Evolutionary conservation across 2,797 vertebrate species (phyloP), one percentile per base, ranked within the genome.

Genomic region (Myotis myotis): DNA sequence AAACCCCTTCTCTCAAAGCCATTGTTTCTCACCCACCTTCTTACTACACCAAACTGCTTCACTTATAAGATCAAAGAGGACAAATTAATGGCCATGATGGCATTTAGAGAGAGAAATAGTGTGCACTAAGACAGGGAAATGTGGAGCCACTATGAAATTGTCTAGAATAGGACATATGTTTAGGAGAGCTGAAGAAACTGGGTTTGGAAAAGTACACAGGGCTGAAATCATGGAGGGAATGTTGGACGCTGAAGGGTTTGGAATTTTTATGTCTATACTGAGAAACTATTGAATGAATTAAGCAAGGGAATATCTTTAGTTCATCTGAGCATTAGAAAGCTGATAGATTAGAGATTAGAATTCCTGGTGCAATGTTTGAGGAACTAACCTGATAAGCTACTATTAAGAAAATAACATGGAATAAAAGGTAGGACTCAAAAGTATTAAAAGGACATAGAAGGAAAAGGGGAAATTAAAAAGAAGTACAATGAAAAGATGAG

Each of bases 371-470:
- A 41, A 12, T 68, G 23, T 91, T 92, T 88, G 64, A 87, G 70
- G 51, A 87, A 68, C 13, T 57, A 19, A 33, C 10, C 3, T 79
- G 47, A 57, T 64, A 55, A 38, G 3, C 30, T 93, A 62, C 20
- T 74, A 44, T 88, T 82, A 44, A 72, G 23, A 86, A 92, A 25
- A 80, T 74, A 23, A 70, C 2, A 33, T 28, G 12, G 25, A 75
- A 70, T 89, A 44, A 93, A 94, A 87, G 5, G n/a, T 20, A 80
- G 4, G 17, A 71, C 75, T 75, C 36, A 87, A 19, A 89, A 82
- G 25, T 60, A 66, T 28, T 87, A 51, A 87, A 89, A 72, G 6
- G 17, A 19, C 25, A 13, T 62, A 44, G 80, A 33, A 51, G 8
- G 20, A 23, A 60, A 78, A 22, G 7, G 22, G 13, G 17, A 87